Evolutionary conservation across 2,797 vertebrate genomes (phyloP), one percentile per base, ranked within the genome.

Genomic region (Gallinago stenura): DNA sequence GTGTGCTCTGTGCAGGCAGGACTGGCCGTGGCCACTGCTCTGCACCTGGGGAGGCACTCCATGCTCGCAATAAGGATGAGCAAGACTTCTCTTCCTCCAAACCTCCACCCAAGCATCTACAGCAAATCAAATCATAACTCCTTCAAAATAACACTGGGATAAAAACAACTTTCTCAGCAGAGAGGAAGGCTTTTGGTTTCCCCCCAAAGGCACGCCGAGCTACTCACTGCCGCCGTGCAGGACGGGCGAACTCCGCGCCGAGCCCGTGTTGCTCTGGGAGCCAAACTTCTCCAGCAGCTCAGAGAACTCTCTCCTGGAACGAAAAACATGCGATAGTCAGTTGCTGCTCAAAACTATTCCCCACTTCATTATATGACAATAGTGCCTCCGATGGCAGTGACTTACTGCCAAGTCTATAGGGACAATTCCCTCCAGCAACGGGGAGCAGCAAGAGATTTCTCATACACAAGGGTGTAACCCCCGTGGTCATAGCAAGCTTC

Each of bases 271-370:
- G n/a, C 98, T 97, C n/a, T 98, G 98, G n/a, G 98, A 98, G 68
- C 98, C 98, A 1, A 98, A 99, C 91, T 99, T 99, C 94, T 99
- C 99, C 93, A 99, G 94, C 54, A 99, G 97, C 90, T 99, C 99
- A 3, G 98, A 97, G 93, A 99, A 99, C 95, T 99, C 99, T 96
- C 97, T 98, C 98, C 99, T 99, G 87, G 16, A 95, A 95, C 57
- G 21, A 54, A 77, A 89, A 61, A 6, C 56, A 46, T 0, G 13
- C 15, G 9, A 62, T 3, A 51, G 30, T 91, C 80, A 78, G 54
- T 41, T 46, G 33, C 73, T 81, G 70, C 51, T 66, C 48, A 41
- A 21, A 65, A 54, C 14, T 24, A 2, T 57, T 69, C 61, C 48
- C 30, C 31, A 13, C 12, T 4, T 7, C 19, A 20, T 64, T 18